Conservation (phyloP, 2,888 invertebrate genomes). For the Lasioglossum oenotherae region DNA sequence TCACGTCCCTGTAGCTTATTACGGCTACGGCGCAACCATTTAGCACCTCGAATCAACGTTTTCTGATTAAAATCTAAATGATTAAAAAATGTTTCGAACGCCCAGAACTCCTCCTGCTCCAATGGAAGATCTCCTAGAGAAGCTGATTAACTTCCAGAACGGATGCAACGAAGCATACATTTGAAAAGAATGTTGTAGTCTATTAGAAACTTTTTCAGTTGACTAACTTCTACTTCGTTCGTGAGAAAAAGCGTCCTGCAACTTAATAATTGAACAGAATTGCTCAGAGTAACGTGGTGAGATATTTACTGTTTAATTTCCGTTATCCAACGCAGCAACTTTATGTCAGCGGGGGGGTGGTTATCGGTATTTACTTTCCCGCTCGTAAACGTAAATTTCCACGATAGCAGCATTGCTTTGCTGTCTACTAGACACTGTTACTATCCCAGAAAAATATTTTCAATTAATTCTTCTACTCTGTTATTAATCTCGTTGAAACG, state of each 20-base stretch:
- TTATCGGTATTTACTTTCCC: slow-evolving; percentile 34
- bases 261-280: slow-evolving; percentile 40
- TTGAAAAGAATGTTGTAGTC: not conserved
- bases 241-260: slow-evolving; percentile 19
- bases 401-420: not conserved
- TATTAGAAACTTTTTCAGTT: not conserved
- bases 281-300: slow-evolving; percentile 6
- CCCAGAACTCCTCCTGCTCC: not conserved
- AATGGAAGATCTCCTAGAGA: not conserved
- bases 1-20: not conserved
- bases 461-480: not conserved
- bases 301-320: slow-evolving; percentile 30
- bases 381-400: not conserved
- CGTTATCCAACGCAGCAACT: slow-evolving; percentile 14
- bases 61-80: not conserved
- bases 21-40: not conserved
- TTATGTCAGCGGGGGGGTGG: slow-evolving; percentile 25
- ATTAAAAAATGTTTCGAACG: too few relatives aligned
- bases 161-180: too few relatives aligned
- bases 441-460: not conserved
- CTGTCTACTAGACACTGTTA: not conserved
- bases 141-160: not conserved
- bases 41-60: not conserved
- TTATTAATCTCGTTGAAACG: not conserved
- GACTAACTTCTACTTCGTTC: not conserved